phyloP scores from a whole-genome alignment of 2,113 vertebrate species.

The Sapajus apella region DNA sequence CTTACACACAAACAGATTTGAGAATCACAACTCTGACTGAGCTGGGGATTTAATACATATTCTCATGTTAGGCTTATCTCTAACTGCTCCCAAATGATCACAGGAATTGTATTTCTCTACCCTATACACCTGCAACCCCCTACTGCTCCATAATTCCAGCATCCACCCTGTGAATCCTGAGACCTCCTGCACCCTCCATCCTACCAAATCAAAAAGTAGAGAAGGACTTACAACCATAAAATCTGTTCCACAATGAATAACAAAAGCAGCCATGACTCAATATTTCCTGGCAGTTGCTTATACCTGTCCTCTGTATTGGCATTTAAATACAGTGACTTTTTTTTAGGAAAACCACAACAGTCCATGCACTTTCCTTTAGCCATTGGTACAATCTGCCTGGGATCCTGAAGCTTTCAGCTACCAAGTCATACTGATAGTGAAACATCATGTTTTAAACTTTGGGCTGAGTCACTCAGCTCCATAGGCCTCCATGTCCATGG shows the following conservation, averaged over 20 bases:
- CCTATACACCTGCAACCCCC: not conserved
- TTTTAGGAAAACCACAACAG: not conserved
- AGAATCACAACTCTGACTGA: not conserved
- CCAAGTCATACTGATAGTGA: not conserved
- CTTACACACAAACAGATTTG: not conserved
- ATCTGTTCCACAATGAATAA: not conserved
- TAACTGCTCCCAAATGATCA: not conserved
- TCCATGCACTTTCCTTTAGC: slow-evolving; percentile 12
- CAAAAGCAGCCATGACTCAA: not conserved
- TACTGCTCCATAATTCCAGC: too few species aligned
- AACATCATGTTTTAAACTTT: slow-evolving; percentile 14
- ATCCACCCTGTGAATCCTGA: not conserved
- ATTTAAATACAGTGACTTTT: slow-evolving; percentile 38
- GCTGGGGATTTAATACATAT: not conserved
- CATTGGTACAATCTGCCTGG: slow-evolving; percentile 22
- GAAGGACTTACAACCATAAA: not conserved
- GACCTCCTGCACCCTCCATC: not conserved
- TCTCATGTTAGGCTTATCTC: not conserved
- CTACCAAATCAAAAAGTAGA: not conserved
- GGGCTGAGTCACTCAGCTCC: not conserved
- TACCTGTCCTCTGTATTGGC: not conserved
- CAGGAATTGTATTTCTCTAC: not conserved
- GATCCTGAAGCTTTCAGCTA: slow-evolving; percentile 38
- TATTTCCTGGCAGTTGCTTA: not conserved
- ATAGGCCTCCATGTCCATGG: not conserved